Evolutionary conservation across 2,888 invertebrate species (phyloP).

Genomic region (Agrotis puta): DNA sequence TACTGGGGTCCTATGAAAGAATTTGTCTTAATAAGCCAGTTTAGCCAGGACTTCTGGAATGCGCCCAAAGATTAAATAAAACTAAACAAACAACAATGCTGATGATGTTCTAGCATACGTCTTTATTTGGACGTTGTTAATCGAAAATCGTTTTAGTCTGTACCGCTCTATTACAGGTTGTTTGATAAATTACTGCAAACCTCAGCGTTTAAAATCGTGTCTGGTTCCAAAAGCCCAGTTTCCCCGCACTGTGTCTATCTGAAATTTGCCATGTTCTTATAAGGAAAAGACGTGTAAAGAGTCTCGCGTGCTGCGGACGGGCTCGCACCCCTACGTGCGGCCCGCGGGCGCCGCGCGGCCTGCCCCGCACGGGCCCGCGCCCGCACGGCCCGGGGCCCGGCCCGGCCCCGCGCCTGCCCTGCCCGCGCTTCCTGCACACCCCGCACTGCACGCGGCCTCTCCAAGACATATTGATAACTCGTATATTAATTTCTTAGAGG

Average conservation of each 20-base stretch:
- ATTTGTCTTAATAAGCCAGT: no score
- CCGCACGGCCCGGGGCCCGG: slow-evolving; percentile 1
- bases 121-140: no score
- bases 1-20: no score
- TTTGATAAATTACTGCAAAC: slow-evolving; percentile 51
- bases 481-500: slow-evolving; percentile 61
- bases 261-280: slow-evolving; percentile 41
- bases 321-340: slow-evolving; percentile 9
- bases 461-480: slow-evolving; percentile 59
- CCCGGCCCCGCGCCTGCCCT: slow-evolving; percentile 15
- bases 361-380: background rate
- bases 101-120: no score
- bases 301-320: slow-evolving; percentile 33
- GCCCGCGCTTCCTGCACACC: slow-evolving; percentile 36
- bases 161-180: background rate
- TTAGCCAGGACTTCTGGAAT: no score
- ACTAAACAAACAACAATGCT: no score
- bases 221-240: slow-evolving; percentile 2
- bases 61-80: no score
- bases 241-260: slow-evolving; percentile 17
- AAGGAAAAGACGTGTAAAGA: slow-evolving; percentile 51
- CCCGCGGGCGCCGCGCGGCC: slow-evolving; percentile 11
- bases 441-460: slow-evolving; percentile 51
- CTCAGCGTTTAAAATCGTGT: background rate
- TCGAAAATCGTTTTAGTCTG: no score